Base-by-base conservation (phyloP, 2,888 invertebrate species). In the Patella ulyssiponensis region DNA sequence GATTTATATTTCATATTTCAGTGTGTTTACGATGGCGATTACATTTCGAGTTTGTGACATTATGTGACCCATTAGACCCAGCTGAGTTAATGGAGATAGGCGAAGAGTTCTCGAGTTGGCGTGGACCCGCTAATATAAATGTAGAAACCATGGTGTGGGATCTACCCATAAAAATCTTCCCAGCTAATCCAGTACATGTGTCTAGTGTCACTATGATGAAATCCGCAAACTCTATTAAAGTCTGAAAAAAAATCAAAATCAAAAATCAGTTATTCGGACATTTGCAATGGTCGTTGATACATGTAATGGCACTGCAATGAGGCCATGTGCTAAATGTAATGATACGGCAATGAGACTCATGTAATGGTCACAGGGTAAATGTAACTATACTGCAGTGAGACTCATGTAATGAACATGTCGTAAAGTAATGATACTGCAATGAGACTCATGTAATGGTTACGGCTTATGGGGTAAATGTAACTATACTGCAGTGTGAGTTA, bases 141-240 rank as follows among this genome's bases (percentile, higher is more conserved):
- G 98, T 99, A 79, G 98, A 99, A 92, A 99, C 99, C 0, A 98
- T 99, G 97, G 95, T 98, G 17, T 99, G 99, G 99, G 97, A 98
- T 92, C 93, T 99, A 76, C 98, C 98, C 0, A 95, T 99, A 76
- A 96, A 96, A 89, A 94, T 99, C 79, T 97, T 96, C 92, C 96
- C 98, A 0, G 97, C 98, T 9, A 94, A 96, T 82, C 97, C 98
- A 4, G 82, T 90, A 23, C 87, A 88, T 82, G 88, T 88, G 7
- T 89, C 88, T 27, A 86, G 88, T 82, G 88, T 87, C 9, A 88
- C 88, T 33, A 77, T 87, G n/a, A 78, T 89, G 58, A 88, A 86
- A 74, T 85, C 86, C 11, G 76, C 80, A 27, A 73, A 78, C 14
- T 74, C 77, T 15, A 78, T 84, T 27, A 79, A 78, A 33, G 78